phyloP scores from a whole-genome alignment of 2,888 invertebrate species.

The Ceramica pisi region DNA sequence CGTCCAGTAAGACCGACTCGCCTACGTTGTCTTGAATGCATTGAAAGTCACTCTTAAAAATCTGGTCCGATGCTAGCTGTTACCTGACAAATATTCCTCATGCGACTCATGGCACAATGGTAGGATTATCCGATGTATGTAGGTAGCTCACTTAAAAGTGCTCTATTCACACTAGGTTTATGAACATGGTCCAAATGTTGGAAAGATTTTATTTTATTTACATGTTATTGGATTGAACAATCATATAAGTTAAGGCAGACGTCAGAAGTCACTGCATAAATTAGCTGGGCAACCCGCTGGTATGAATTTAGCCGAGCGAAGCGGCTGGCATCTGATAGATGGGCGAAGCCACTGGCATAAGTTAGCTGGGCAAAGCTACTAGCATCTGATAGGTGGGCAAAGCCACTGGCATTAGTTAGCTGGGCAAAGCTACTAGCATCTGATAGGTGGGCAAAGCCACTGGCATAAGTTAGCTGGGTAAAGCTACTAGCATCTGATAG shows the following conservation, averaged over 20 bases:
- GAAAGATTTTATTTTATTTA: not conserved
- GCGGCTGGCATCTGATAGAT: too few species aligned
- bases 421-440: too few species aligned
- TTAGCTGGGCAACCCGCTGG: too few species aligned
- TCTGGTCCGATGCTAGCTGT: not conserved
- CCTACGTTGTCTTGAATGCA: not conserved
- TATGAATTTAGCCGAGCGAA: too few species aligned
- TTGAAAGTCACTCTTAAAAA: slow-evolving; percentile 20
- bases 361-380: too few species aligned
- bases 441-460: too few species aligned
- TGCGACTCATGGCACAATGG: slow-evolving; percentile 19
- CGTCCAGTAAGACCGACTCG: not conserved
- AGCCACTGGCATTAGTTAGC: too few species aligned
- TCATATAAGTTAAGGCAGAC: not conserved
- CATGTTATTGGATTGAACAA: not conserved
- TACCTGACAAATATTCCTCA: slow-evolving; percentile 20
- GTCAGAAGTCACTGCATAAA: too few species aligned
- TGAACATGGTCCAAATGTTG: not conserved
- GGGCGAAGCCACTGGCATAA: too few species aligned
- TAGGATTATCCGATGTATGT: slow-evolving; percentile 14
- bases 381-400: too few species aligned
- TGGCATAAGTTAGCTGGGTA: too few species aligned
- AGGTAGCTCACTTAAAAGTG: slow-evolving; percentile 2
- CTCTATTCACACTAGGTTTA: slow-evolving; percentile 24
- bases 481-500: too few species aligned